Percentiles rank a stretch among this genome's conserved stretches.
These are phyloP conservation scores for Amiota communis DNA, from an alignment of 2,888 invertebrate genomes.

Conservation along the genomic window DNA sequence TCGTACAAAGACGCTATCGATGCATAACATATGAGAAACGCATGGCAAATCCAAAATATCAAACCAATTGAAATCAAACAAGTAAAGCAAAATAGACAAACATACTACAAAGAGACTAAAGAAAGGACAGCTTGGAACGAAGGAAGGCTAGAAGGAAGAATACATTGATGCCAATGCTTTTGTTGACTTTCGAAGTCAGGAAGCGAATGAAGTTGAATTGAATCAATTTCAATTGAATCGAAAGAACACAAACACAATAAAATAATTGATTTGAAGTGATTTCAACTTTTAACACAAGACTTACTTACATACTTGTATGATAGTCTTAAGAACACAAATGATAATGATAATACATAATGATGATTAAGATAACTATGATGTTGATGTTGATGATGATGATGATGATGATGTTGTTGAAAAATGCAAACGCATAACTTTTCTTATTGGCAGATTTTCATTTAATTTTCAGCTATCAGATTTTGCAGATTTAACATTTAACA, in stretches of 20 bases:
- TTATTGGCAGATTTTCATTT: conserved; percentile 54
- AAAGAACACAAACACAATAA: conserved; percentile 65
- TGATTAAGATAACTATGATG: background rate
- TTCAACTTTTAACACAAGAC: conserved; percentile 42
- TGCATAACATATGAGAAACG: conserved; percentile 60
- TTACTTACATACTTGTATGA: conserved; percentile 47
- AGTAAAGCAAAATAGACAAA: background rate
- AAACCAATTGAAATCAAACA: background rate
- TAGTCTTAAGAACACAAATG: conserved; percentile 23
- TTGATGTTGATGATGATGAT: background rate
- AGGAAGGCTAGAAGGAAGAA: background rate
- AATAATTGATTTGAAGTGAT: conserved; percentile 68
- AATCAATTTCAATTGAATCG: conserved; percentile 47
- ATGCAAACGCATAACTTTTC: background rate
- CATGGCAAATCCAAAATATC: background rate
- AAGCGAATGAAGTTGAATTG: conserved; percentile 62
- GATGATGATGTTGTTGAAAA: conserved; percentile 45
- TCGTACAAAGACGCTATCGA: conserved; percentile 23
- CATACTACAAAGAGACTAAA: background rate
- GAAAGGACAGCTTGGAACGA: background rate
- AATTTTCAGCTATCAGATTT: too few species aligned
- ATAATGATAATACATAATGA: background rate
- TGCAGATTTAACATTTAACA: conserved; percentile 59
- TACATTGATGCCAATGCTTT: background rate
- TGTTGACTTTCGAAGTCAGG: conserved; percentile 28